Conservation (phyloP, 2,888 invertebrate genomes). For the Calliphora vomitoria region DNA sequence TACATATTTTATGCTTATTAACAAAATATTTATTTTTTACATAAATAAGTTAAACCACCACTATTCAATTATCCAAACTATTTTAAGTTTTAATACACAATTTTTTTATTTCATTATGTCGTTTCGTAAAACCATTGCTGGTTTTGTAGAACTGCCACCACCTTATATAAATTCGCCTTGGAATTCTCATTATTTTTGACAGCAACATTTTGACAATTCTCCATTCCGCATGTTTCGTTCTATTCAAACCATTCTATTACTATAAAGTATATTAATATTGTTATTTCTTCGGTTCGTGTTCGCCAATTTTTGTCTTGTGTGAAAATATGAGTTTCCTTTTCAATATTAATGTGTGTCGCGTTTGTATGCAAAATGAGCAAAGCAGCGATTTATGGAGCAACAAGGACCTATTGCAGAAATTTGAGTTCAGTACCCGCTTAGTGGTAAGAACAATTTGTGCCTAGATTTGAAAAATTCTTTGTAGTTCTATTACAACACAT, state of each 20-base stretch:
- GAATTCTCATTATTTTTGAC: neutral
- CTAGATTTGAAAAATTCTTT: constrained; percentile 28
- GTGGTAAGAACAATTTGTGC: constrained; percentile 76
- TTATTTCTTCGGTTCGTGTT: neutral
- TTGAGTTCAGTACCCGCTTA: constrained; percentile 79
- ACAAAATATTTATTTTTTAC: too few species aligned
- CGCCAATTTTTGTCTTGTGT: neutral
- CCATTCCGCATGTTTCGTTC: constrained; percentile 50
- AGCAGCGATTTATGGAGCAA: constrained; percentile 76
- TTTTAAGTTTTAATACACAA: too few species aligned
- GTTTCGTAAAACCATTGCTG: too few species aligned
- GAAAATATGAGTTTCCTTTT: constrained; percentile 79
- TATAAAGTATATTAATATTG: constrained; percentile 1
- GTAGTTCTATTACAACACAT: constrained; percentile 61
- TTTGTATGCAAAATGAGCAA: constrained; percentile 79
- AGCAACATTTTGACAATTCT: constrained; percentile 26
- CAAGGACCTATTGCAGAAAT: constrained; percentile 76
- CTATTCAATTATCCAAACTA: too few species aligned
- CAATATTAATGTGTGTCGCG: constrained; percentile 80
- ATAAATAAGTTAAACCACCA: too few species aligned
- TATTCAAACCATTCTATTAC: constrained; percentile 59
- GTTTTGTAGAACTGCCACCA: too few species aligned
- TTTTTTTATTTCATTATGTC: too few species aligned
- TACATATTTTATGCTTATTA: too few species aligned
- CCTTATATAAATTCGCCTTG: too few species aligned